Percentiles rank a stretch among this genome's conserved stretches.
phyloP scores from a whole-genome alignment of 2,888 invertebrate species.

The Machimus rusticus region DNA sequence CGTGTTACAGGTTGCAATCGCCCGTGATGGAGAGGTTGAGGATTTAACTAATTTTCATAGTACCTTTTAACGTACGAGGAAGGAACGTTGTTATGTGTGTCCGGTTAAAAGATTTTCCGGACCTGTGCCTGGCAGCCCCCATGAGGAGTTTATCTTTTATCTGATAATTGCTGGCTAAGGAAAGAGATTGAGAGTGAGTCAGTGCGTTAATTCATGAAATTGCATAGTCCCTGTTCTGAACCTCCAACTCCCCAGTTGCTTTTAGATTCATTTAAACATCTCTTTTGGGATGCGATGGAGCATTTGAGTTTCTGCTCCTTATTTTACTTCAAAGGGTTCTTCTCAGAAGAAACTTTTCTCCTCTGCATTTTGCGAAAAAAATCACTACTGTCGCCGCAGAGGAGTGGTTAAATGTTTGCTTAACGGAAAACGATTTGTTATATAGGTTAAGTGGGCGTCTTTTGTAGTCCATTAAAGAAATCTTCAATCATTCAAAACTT shows the following conservation, averaged over 20 bases:
- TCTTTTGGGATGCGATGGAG: not conserved
- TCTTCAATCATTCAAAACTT: not conserved
- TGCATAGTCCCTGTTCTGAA: not conserved
- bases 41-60: slow-evolving; percentile 35
- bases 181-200: not conserved
- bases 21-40: not conserved
- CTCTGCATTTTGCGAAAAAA: not conserved
- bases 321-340: not conserved
- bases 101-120: not conserved
- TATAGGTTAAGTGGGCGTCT: slow-evolving; percentile 20
- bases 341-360: not conserved
- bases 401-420: slow-evolving; percentile 26
- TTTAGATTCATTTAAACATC: not conserved
- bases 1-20: not conserved
- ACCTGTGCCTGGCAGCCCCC: slow-evolving; percentile 41
- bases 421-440: slow-evolving; percentile 8
- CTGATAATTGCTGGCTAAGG: not conserved
- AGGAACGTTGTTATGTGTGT: not conserved
- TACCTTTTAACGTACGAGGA: not conserved
- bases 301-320: not conserved
- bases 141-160: slow-evolving; percentile 14
- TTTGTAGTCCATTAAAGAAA: slow-evolving; percentile 8
- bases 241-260: not conserved
- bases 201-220: not conserved
- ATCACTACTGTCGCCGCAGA: not conserved